phyloP scores from a whole-genome alignment of 1,140 invertebrate genomes.

The Drosophila virilis region DNA sequence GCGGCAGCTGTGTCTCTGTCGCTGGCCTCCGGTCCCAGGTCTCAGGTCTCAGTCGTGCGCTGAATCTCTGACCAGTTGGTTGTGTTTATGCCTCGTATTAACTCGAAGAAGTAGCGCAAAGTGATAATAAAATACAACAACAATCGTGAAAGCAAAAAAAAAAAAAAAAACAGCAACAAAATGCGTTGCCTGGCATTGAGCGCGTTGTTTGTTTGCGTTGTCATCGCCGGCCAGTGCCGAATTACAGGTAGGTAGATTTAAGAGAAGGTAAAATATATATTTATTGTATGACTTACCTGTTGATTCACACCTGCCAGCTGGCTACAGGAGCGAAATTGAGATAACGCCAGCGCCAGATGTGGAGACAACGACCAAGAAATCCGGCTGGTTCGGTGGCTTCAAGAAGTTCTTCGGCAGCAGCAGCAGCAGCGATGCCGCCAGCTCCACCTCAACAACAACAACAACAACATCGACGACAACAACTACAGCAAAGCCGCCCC shows the following conservation, averaged over 20 bases:
- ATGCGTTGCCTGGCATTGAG: conserved; percentile 73
- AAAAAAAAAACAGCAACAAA: conserved; percentile 34
- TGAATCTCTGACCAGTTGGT: conserved; percentile 67
- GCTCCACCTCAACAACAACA: conserved; percentile 15
- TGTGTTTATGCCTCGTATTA: conserved; percentile 30
- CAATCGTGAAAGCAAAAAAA: neutral
- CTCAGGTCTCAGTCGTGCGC: conserved; percentile 57
- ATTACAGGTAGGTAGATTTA: conserved; percentile 59
- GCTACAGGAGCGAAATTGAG: conserved; percentile 71
- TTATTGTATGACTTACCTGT: no score
- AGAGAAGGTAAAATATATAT: no score
- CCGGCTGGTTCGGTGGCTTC: conserved; percentile 77
- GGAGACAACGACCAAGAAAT: conserved; percentile 75
- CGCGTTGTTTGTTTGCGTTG: conserved; percentile 55
- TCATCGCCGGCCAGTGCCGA: conserved; percentile 60
- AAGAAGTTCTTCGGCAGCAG: conserved; percentile 60
- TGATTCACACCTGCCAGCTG: conserved; percentile 34
- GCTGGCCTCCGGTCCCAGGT: conserved; percentile 1
- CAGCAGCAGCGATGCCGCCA: conserved; percentile 37
- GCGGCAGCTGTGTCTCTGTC: conserved; percentile 22
- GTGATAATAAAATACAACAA: conserved; percentile 60
- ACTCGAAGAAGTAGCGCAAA: conserved; percentile 30
- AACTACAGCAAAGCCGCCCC: conserved; percentile 32
- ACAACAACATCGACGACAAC: conserved; percentile 31
- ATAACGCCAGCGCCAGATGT: conserved; percentile 70